Evolutionary conservation across 2,113 vertebrate species (phyloP).

Genomic region (Progne subis): DNA sequence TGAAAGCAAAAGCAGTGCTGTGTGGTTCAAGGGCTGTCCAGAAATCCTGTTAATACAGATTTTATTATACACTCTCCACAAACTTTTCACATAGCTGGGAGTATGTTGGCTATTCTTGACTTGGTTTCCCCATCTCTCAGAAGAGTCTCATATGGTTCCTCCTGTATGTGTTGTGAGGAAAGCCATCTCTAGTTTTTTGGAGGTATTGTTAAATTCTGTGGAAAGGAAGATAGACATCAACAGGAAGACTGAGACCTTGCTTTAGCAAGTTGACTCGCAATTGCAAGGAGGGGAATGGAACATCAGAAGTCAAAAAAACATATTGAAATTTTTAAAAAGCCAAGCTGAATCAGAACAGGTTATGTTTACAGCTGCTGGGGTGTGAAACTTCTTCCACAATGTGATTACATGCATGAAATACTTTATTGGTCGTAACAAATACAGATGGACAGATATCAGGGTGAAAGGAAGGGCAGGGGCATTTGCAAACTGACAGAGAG

Average conservation of each 20-base stretch:
- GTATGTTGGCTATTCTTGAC: background rate
- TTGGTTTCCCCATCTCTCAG: background rate
- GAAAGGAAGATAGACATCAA: background rate
- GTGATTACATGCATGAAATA: constrained; percentile 2
- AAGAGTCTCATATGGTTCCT: background rate
- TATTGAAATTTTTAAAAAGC: constrained; percentile 3
- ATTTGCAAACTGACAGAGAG: background rate
- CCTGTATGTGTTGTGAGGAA: background rate
- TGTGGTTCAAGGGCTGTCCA: background rate
- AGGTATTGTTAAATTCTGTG: background rate
- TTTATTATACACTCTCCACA: background rate
- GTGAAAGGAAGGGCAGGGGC: constrained; percentile 34
- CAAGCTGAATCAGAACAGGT: background rate
- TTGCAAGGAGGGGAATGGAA: background rate
- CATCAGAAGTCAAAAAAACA: constrained; percentile 19
- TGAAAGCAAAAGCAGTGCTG: background rate
- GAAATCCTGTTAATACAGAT: background rate
- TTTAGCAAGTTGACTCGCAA: constrained; percentile 19
- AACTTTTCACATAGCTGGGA: background rate
- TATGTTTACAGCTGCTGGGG: constrained; percentile 35
- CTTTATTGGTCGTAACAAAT: constrained; percentile 20
- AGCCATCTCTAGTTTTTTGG: background rate
- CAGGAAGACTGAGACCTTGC: background rate
- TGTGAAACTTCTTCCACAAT: background rate
- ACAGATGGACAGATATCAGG: constrained; percentile 44